These are phyloP conservation scores for Meandrina meandrites DNA, from an alignment of 92 coral and sea anemone species.

Conservation along the genomic window DNA sequence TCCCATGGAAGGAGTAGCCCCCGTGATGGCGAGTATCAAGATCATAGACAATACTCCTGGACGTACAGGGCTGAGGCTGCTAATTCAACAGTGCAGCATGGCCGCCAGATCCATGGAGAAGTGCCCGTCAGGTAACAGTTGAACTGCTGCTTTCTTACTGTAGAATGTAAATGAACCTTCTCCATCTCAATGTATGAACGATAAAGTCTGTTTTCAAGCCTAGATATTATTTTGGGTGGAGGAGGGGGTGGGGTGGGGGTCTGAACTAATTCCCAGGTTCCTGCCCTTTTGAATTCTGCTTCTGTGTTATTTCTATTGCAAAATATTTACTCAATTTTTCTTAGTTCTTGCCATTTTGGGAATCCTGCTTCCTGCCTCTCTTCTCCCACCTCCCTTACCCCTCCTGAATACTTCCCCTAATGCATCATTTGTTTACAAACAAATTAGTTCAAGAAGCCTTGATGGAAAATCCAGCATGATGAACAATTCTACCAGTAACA, in stretches of 20 bases:
- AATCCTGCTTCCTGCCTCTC: no score
- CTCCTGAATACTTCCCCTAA: no score
- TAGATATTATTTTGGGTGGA: no score
- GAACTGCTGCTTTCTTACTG: background rate
- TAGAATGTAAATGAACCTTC: background rate
- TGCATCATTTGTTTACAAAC: background rate
- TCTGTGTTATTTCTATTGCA: no score
- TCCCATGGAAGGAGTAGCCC: slow-evolving; percentile 21
- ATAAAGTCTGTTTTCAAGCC: no score
- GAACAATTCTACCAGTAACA: slow-evolving; percentile 27
- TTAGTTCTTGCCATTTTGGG: no score
- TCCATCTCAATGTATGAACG: background rate
- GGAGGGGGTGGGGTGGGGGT: no score
- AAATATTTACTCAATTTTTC: no score
- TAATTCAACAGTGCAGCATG: slow-evolving; percentile 12
- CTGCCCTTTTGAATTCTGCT: no score
- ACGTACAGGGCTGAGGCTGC: slow-evolving; percentile 21
- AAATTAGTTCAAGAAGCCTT: slow-evolving; percentile 15
- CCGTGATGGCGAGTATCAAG: slow-evolving; percentile 7
- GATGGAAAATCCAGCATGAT: slow-evolving; percentile 7
- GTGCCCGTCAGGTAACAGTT: slow-evolving; percentile 22
- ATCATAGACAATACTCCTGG: slow-evolving; percentile 7
- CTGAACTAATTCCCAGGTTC: no score
- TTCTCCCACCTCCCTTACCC: no score
- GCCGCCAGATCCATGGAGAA: slow-evolving; percentile 9